Base-by-base conservation (phyloP, 92 coral and sea anemone genomes). In the Porites divaricata region DNA sequence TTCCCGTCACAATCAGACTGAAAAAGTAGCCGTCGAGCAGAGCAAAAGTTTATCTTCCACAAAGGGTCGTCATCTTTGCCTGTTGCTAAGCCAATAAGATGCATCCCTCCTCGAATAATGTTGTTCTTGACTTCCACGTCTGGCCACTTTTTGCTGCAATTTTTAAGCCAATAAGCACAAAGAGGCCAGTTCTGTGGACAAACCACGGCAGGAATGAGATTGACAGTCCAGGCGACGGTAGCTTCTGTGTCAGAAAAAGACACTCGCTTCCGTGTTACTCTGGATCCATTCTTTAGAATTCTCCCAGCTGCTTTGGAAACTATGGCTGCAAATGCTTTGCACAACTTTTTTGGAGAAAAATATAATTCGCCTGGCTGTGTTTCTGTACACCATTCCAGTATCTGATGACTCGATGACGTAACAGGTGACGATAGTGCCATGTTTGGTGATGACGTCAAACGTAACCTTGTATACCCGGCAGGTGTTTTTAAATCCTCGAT, bases 121-220 rank as follows among this genome's bases (percentile, higher is more conserved):
- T 89, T 67, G 25, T 63, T 75, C 50, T 80, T 83, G 17, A 85
- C 75, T 16, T 67, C 70, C 65, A 52, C 74, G 77, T 76, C 84
- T 3, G 95, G 95, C 98, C 98, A 92, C 61, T 69, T 72, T 62
- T 83, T 76, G 16, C 80, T 48, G 82, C 80, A 87, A 63, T 73
- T 87, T 64, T 81, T 74, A 24, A 93, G 86, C 95, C 98, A 92
- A 65, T 87, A 92, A 50, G 95, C 91, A 53, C 91, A 89, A 7
- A 58, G 76, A 16, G 98, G 95, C 98, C 98, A 94, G 69, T 68
- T 80, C 12, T 85, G 80, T 6, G 87, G 85, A 51, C 93, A 92
- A 65, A 77, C 79, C 15, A 94, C 45, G 1, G 95, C 85, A 2
- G 98, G 98, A 58, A 94, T 81, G 7, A 94, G 95, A 61, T 92